Base-by-base conservation (phyloP, 2,797 vertebrate species). In the Hybognathus amarus region DNA sequence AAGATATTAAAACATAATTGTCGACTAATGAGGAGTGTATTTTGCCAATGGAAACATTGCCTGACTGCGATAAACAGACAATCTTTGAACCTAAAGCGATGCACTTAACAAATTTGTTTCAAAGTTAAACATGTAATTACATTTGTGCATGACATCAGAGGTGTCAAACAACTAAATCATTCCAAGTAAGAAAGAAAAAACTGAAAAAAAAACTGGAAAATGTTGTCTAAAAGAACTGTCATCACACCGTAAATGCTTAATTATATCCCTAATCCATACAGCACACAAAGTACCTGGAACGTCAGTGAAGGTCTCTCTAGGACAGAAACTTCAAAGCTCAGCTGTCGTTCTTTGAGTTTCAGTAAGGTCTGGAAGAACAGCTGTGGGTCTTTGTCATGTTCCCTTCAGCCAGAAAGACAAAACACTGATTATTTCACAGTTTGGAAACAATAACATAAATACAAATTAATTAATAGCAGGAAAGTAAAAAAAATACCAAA, bases 301-400 rank as follows among this genome's bases (percentile, higher is more conserved):
- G 24, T 98, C 95, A n/a, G 94, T 95, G 93, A 97, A 99, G 2
- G 94, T 95, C 92, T 99, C 97, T 89, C 98, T 0, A 99, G 96
- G 83, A 99, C 92, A 0, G 98, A 99, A 75, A 99, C 91, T 0
- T 93, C 91, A 90, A 99, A 99, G 92, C 90, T 75, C 33, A 97
- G 89, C 74, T 91, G 87, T 83, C 90, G 89, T 73, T 96, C 94
- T 89, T 96, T 97, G 89, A 99, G 94, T 88, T 93, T 96, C 92
- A 97, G 90, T 89, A 98, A 88, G 13, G 95, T 93, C 89, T 95
- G 94, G 94, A 99, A 97, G 92, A 99, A 97, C 75, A 94, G 94
- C 91, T 98, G 96, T 0, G 98, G 98, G 91, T 97, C 95, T 91
- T 99, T 99, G 93, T 99, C 98, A 0, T 99, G 97, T 86, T 99